Percentiles rank a stretch among this genome's conserved stretches.
phyloP scores from a whole-genome alignment of 2,113 vertebrate genomes.

The Pithys albifrons region DNA sequence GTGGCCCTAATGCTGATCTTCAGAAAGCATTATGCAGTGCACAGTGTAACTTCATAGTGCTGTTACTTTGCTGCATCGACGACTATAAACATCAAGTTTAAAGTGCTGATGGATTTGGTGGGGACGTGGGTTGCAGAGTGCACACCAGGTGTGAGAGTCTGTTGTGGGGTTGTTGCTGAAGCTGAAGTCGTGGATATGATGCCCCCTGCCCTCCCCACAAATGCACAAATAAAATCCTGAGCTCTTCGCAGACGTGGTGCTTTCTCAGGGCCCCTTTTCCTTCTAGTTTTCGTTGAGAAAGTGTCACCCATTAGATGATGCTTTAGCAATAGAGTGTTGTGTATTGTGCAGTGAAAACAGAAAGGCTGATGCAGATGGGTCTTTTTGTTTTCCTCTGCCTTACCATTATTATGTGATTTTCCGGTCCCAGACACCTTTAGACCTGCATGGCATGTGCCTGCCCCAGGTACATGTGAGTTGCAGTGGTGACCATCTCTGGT shows the following conservation, averaged over 20 bases:
- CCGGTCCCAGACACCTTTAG: neutral
- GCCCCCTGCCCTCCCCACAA: neutral
- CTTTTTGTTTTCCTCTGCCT: neutral
- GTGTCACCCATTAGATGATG: neutral
- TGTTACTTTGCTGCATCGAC: neutral
- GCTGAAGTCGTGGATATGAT: neutral
- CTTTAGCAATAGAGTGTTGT: fast-evolving
- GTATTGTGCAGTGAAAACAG: neutral
- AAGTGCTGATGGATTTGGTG: neutral
- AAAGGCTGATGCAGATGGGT: neutral
- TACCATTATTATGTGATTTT: neutral
- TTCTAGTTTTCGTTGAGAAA: neutral
- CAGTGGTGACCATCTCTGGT: neutral
- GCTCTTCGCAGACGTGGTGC: neutral
- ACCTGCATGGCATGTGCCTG: neutral
- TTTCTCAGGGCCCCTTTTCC: neutral
- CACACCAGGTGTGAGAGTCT: neutral
- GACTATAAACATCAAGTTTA: neutral
- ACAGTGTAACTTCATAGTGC: neutral
- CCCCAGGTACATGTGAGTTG: neutral
- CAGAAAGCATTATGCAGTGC: constrained; percentile 14
- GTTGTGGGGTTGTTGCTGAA: neutral
- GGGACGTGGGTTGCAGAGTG: neutral
- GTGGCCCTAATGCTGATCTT: constrained; percentile 7
- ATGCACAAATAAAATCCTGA: neutral